Conservation (phyloP, 2,797 vertebrate genomes). For the Sarcoramphus papa region DNA sequence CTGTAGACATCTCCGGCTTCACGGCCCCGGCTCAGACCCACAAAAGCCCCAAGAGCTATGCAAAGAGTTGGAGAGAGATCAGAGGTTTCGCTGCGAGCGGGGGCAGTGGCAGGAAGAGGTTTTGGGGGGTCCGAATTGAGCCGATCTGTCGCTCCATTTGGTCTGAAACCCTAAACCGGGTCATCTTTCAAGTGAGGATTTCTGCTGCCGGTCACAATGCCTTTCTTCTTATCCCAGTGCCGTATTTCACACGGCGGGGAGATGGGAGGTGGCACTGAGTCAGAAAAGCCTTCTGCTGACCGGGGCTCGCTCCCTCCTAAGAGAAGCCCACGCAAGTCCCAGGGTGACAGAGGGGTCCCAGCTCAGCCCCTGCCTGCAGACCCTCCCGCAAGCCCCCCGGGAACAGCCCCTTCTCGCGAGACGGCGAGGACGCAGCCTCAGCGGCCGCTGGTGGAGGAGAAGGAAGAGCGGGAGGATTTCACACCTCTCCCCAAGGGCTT, state of each 20-base stretch:
- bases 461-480: neutral
- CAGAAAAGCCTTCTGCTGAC: neutral
- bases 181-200: neutral
- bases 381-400: neutral
- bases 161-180: neutral
- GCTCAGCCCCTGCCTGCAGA: neutral
- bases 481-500: neutral
- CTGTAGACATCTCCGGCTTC: neutral
- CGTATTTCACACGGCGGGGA: neutral
- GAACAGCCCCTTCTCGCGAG: fast-evolving
- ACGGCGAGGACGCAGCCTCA: fast-evolving
- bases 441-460: neutral
- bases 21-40: neutral
- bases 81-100: neutral
- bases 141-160: neutral
- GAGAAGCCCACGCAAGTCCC: neutral
- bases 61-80: conserved; percentile 21
- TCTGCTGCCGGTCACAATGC: neutral
- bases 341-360: fast-evolving
- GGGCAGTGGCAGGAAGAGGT: conserved; percentile 15
- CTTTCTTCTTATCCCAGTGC: neutral
- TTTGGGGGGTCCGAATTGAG: neutral
- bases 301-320: neutral
- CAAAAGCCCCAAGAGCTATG: neutral
- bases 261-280: neutral